phyloP scores from a whole-genome alignment of 2,113 vertebrate genomes.

The Ahaetulla prasina region DNA sequence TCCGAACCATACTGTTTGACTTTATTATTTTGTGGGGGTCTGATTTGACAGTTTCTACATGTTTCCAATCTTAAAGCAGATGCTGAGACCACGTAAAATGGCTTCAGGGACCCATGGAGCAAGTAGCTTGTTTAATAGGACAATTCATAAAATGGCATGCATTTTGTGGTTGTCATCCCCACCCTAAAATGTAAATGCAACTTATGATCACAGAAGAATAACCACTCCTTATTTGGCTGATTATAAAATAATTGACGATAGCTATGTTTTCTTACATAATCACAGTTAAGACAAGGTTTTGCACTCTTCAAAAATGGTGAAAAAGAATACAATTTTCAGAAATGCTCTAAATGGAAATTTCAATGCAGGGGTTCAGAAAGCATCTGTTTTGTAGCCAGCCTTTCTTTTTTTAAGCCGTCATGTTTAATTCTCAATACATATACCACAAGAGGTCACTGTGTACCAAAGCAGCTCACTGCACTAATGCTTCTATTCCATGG shows the following conservation, averaged over 20 bases:
- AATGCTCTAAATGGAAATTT: neutral
- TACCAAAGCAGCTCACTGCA: neutral
- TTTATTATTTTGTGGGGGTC: neutral
- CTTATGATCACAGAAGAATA: neutral
- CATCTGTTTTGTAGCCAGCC: accelerated
- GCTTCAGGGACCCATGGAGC: neutral
- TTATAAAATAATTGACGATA: neutral
- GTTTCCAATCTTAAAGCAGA: neutral
- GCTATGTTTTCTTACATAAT: neutral
- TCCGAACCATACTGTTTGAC: neutral
- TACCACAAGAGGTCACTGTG: conserved; percentile 63
- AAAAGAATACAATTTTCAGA: neutral
- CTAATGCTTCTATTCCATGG: neutral
- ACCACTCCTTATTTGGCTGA: neutral
- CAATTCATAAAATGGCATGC: neutral
- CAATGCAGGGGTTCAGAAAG: neutral
- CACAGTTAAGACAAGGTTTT: neutral
- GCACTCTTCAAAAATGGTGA: neutral
- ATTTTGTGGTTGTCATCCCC: neutral
- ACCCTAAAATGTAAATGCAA: neutral
- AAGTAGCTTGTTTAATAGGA: neutral
- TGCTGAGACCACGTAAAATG: neutral
- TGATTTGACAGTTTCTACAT: neutral
- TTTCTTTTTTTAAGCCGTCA: neutral
- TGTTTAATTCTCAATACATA: neutral